Evolutionary conservation across 1,140 invertebrate species (phyloP).

Genomic region (Sycobia sp.): DNA sequence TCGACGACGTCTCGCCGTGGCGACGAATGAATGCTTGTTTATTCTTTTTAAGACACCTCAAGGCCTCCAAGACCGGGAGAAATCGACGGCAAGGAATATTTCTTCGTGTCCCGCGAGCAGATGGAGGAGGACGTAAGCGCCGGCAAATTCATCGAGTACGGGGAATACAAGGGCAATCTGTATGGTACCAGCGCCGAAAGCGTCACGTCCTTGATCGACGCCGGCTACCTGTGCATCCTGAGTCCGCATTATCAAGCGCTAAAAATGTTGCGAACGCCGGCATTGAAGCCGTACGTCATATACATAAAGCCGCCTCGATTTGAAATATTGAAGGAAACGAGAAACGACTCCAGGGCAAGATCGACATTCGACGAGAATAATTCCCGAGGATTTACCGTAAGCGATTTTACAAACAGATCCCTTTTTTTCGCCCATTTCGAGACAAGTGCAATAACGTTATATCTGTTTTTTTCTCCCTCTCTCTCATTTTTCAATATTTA

Average conservation of each 20-base stretch:
- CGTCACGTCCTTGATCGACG: constrained; percentile 84
- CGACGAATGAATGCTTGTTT: too few relatives aligned
- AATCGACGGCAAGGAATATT: constrained; percentile 92
- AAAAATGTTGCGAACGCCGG: constrained; percentile 86
- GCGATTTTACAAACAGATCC: background rate
- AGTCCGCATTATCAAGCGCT: constrained; percentile 95
- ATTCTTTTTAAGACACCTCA: constrained; percentile 78
- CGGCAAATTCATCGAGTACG: constrained; percentile 94
- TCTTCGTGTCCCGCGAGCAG: constrained; percentile 85
- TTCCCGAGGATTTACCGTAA: constrained; percentile 87
- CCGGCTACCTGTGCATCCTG: constrained; percentile 89
- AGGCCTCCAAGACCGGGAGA: constrained; percentile 82
- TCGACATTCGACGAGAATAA: constrained; percentile 90
- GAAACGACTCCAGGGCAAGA: constrained; percentile 78
- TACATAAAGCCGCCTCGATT: constrained; percentile 91
- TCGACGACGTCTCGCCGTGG: too few relatives aligned
- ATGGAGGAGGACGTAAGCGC: constrained; percentile 91
- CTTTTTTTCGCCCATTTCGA: background rate
- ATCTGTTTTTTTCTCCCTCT: too few relatives aligned
- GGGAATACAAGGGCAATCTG: constrained; percentile 95
- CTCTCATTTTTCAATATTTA: constrained; percentile 56
- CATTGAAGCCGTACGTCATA: constrained; percentile 93
- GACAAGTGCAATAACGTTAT: too few relatives aligned
- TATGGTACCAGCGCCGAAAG: constrained; percentile 94
- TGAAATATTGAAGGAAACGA: constrained; percentile 81